Evolutionary conservation across 2,113 vertebrate species (phyloP).

Genomic region (Antechinus flavipes): DNA sequence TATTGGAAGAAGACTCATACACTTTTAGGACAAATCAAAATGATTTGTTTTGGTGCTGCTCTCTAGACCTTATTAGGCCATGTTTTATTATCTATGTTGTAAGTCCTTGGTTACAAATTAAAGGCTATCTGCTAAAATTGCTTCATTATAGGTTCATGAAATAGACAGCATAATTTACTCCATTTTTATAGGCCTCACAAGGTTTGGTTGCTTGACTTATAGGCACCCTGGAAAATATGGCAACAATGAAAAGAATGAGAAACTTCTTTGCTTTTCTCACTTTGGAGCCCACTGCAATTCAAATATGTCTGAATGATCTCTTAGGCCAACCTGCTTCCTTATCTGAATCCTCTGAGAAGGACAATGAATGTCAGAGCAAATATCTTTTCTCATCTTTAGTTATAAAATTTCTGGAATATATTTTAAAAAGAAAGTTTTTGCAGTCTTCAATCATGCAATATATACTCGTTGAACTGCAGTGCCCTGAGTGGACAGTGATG

Average conservation of each 20-base stretch:
- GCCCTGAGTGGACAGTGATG: constrained; percentile 19
- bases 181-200: constrained; percentile 43
- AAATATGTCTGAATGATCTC: neutral
- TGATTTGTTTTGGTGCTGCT: constrained; percentile 76
- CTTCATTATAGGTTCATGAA: constrained; percentile 40
- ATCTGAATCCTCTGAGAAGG: constrained; percentile 27
- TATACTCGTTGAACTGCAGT: neutral
- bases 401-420: neutral
- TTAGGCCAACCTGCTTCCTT: neutral
- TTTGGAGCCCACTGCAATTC: neutral
- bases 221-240: constrained; percentile 6
- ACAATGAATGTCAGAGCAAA: constrained; percentile 36
- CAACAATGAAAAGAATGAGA: constrained; percentile 28
- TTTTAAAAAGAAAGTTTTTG: constrained; percentile 56
- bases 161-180: constrained; percentile 14
- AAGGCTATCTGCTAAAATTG: constrained; percentile 55
- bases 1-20: constrained; percentile 74
- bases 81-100: constrained; percentile 63
- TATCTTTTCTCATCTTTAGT: constrained; percentile 44
- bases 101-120: constrained; percentile 41
- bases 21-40: constrained; percentile 75
- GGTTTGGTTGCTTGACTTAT: neutral
- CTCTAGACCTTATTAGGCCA: constrained; percentile 41
- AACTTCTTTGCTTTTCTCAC: neutral
- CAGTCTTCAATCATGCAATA: rapidly evolving